phyloP scores from a whole-genome alignment of 2,797 vertebrate species.

The Labroides dimidiatus region DNA sequence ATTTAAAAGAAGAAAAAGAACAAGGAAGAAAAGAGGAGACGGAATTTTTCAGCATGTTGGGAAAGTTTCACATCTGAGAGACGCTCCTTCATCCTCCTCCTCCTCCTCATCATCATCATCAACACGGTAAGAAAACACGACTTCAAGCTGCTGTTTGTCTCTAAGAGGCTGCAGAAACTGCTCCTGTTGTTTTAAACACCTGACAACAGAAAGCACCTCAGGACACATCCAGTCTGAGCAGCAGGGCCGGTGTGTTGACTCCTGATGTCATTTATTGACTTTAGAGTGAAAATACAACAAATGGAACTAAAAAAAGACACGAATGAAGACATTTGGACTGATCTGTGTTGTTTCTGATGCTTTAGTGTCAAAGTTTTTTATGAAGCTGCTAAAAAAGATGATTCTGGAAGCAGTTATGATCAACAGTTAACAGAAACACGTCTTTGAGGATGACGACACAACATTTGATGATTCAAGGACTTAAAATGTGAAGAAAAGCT shows the following conservation, averaged over 20 bases:
- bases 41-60: constrained; percentile 56
- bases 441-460: no score
- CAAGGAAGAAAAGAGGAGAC: constrained; percentile 20
- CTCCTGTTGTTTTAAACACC: not conserved
- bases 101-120: no score
- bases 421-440: no score
- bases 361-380: not conserved
- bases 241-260: not conserved
- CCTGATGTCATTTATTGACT: not conserved
- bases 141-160: not conserved
- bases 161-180: not conserved
- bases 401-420: no score
- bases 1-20: not conserved
- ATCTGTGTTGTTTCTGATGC: not conserved
- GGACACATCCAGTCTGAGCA: not conserved
- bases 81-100: constrained; percentile 20
- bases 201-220: not conserved
- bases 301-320: not conserved
- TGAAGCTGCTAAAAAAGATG: not conserved
- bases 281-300: not conserved
- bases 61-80: constrained; percentile 57
- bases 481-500: no score
- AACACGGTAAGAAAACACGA: constrained; percentile 66
- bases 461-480: no score
- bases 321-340: not conserved